Evolutionary conservation across 2,888 invertebrate genomes (phyloP).

Genomic region (Caradrina kadenii): DNA sequence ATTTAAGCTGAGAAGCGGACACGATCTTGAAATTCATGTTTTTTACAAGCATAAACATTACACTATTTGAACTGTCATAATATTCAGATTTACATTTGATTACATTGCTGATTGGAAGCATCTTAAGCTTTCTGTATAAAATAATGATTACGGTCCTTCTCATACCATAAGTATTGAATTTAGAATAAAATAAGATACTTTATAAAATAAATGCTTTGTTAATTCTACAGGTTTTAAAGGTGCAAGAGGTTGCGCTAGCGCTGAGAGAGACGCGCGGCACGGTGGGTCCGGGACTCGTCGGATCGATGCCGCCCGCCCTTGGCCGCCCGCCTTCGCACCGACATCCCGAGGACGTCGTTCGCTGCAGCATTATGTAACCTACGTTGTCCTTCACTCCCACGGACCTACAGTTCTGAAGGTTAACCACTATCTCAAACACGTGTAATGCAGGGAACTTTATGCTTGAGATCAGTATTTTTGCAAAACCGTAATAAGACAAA

Average conservation of each 20-base stretch:
- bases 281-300: slow-evolving; percentile 60
- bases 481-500: background rate
- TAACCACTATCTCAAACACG: slow-evolving; percentile 33
- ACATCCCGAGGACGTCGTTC: slow-evolving; percentile 75
- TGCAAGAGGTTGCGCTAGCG: slow-evolving; percentile 70
- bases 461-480: background rate
- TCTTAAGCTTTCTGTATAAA: background rate
- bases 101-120: background rate
- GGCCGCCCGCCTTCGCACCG: slow-evolving; percentile 79
- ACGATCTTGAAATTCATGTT: slow-evolving; percentile 6
- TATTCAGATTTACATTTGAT: background rate
- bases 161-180: slow-evolving; percentile 4
- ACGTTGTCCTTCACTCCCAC: slow-evolving; percentile 61
- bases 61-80: slow-evolving; percentile 7
- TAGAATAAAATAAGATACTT: background rate
- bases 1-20: slow-evolving; percentile 19
- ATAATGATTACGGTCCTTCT: background rate
- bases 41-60: slow-evolving; percentile 6
- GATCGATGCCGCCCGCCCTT: slow-evolving; percentile 86
- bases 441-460: slow-evolving; percentile 27
- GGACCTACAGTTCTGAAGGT: slow-evolving; percentile 42
- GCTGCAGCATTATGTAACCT: slow-evolving; percentile 83
- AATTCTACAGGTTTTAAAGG: slow-evolving; percentile 33
- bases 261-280: slow-evolving; percentile 59
- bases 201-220: slow-evolving; percentile 2